Conservation (phyloP, 2,113 vertebrate genomes). For the Otus sunia region DNA sequence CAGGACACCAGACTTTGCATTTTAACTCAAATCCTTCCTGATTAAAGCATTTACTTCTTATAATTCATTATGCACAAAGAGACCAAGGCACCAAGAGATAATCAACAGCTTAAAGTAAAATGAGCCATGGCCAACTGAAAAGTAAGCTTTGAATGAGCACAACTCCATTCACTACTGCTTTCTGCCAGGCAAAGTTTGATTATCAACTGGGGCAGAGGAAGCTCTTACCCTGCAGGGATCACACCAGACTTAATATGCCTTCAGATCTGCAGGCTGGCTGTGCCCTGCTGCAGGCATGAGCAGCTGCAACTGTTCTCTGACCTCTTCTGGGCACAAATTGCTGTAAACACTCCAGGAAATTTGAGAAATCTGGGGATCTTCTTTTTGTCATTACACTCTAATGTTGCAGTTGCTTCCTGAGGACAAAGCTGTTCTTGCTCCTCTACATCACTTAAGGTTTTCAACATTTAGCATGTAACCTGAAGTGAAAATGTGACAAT, state of each 20-base stretch:
- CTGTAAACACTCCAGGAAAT: neutral
- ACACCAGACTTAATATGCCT: neutral
- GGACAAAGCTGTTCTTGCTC: neutral
- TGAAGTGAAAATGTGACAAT: neutral
- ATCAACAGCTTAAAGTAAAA: neutral
- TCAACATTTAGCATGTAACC: neutral
- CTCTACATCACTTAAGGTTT: neutral
- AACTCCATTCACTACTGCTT: neutral
- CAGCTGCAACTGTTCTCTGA: neutral
- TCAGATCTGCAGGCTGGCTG: neutral
- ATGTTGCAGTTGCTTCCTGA: neutral
- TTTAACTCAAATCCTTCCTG: neutral
- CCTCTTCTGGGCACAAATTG: neutral
- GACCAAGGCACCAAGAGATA: neutral
- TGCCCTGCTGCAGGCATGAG: neutral
- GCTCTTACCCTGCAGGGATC: neutral
- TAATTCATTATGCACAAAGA: neutral
- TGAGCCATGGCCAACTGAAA: neutral
- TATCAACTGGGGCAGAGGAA: neutral
- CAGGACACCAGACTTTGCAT: neutral
- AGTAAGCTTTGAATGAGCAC: neutral
- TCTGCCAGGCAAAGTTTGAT: neutral
- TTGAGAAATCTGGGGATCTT: neutral
- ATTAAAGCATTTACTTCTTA: neutral
- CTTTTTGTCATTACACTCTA: neutral